Base-by-base conservation (phyloP, 2,888 invertebrate genomes). In the Hirtodrosophila duncani region DNA sequence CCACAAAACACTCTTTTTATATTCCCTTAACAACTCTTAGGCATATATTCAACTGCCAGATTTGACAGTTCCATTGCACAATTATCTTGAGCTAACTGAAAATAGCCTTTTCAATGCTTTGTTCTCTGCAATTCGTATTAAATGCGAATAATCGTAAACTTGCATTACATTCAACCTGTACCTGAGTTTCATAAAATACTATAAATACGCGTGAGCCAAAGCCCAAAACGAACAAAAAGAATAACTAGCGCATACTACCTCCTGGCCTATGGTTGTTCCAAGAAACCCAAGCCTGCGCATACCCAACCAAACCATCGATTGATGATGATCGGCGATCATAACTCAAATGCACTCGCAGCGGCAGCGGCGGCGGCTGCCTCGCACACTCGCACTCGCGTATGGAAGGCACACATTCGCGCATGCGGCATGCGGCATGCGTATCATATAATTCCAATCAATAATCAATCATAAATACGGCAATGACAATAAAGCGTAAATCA, bases 401-500 rank as follows among this genome's bases (percentile, higher is more conserved):
- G 61, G 36, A 39, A 62, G 61, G 56, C 72, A 78, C 79, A 75
- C 72, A 72, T 72, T 79, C 79, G 79, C 79, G 79, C 79, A 72
- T n/a, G n/a, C n/a, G n/a, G n/a, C n/a, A n/a, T n/a, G n/a, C n/a
- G n/a, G n/a, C n/a, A n/a, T 72, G 72, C 72, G 72, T 72, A 72
- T 79, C 79, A 74, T 63, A 79, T 51, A 79, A 70, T 63, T 79
- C 63, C 77, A 67, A 79, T 74, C 80, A 69, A 75, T 80, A 72
- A 75, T 75, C 75, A 75, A 75, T 75, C 75, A 75, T 75, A 80
- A 75, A 68, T 80, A 80, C 70, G 59, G 49, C 80, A 77, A 67
- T 77, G 66, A 79, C 80, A 80, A 77, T 75, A 75, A 77, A 66
- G 60, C 80, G 80, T 75, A 80, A 80, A 77, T 80, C 80, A 80